Evolutionary conservation across 2,888 invertebrate species (phyloP).

Genomic region (Hoplodrina blanda): DNA sequence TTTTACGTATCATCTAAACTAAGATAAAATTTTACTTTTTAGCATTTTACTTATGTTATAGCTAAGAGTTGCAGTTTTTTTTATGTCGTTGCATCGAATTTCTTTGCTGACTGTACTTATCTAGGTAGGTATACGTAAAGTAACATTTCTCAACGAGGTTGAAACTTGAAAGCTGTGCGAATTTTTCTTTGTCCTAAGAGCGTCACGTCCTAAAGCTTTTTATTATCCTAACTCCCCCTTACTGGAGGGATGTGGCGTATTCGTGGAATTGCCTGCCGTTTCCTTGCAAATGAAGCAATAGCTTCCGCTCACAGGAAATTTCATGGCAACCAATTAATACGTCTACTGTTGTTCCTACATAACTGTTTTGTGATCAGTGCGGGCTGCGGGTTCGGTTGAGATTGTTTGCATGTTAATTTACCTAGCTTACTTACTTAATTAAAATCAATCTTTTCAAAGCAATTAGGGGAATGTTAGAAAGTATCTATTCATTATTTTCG

Average conservation of each 20-base stretch:
- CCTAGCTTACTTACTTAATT: neutral
- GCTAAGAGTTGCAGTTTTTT: neutral
- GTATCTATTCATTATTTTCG: neutral
- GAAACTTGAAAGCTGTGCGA: slow-evolving; percentile 72
- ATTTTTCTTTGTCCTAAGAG: slow-evolving; percentile 80
- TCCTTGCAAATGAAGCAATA: slow-evolving; percentile 80
- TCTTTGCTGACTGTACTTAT: slow-evolving; percentile 5
- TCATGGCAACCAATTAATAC: slow-evolving; percentile 52
- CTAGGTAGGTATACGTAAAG: slow-evolving; percentile 23
- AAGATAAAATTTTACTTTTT: neutral
- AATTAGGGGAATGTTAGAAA: neutral
- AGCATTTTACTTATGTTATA: neutral
- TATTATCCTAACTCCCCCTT: slow-evolving; percentile 76
- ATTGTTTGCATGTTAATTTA: slow-evolving; percentile 11
- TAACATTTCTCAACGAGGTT: slow-evolving; percentile 68
- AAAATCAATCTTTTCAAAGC: neutral
- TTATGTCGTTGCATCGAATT: neutral
- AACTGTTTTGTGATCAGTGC: slow-evolving; percentile 27
- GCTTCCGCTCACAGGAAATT: slow-evolving; percentile 67
- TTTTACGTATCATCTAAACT: neutral
- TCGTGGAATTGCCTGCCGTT: slow-evolving; percentile 70
- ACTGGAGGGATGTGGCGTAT: slow-evolving; percentile 62
- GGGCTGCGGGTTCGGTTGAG: slow-evolving; percentile 1
- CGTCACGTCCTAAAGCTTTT: slow-evolving; percentile 86
- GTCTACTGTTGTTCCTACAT: slow-evolving; percentile 8